Conservation (phyloP, 2,113 vertebrate species). For the Halcyon senegalensis region DNA sequence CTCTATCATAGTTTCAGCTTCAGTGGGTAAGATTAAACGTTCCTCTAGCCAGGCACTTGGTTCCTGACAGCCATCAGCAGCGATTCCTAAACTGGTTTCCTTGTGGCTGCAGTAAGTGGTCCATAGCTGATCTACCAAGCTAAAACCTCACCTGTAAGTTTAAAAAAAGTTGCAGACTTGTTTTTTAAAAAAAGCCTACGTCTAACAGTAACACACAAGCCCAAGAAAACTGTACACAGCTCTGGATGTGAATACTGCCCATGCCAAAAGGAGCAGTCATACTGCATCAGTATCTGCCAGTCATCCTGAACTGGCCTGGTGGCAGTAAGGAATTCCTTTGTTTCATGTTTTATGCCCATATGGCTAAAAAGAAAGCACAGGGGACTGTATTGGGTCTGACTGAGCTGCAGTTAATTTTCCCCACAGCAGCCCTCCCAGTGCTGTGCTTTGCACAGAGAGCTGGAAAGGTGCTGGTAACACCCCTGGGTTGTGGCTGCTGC, state of each 20-base stretch:
- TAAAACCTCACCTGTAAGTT: not conserved
- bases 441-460: no score
- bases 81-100: not conserved
- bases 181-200: not conserved
- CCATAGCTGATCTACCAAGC: not conserved
- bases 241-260: accelerated
- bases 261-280: not conserved
- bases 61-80: not conserved
- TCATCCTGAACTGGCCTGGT: not conserved
- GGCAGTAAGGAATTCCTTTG: not conserved
- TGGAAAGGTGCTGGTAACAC: no score
- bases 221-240: not conserved
- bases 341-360: not conserved
- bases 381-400: no score
- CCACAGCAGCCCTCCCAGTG: no score
- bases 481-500: no score
- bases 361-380: not conserved
- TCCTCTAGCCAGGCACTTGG: not conserved
- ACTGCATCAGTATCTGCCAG: not conserved
- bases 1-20: not conserved
- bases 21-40: not conserved
- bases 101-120: not conserved
- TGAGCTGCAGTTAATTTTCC: no score
- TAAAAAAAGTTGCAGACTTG: not conserved
- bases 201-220: not conserved